Conservation (phyloP, 2,797 vertebrate species). For the Cryptoblepharus egeriae region DNA sequence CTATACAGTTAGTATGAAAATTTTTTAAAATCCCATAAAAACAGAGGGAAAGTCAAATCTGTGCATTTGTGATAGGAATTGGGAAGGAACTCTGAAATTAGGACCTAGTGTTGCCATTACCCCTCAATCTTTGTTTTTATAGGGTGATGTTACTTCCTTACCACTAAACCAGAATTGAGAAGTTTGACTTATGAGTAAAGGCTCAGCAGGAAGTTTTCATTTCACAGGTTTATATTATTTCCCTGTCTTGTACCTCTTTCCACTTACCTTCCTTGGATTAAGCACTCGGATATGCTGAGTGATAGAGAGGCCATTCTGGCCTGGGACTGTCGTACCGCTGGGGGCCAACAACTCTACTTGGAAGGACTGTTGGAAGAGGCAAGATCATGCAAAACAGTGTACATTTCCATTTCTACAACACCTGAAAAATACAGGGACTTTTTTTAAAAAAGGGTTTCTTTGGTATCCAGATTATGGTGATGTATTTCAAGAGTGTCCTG, state of each 20-base stretch:
- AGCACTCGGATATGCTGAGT: slow-evolving; percentile 12
- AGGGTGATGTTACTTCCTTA: not conserved
- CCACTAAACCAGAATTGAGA: not conserved
- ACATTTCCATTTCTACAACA: too few relatives aligned
- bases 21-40: not conserved
- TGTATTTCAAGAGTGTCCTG: not conserved
- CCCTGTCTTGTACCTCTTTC: not conserved
- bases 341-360: slow-evolving; percentile 13
- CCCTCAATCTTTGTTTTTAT: not conserved
- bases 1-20: too few relatives aligned
- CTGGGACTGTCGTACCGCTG: not conserved
- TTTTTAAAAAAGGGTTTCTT: too few relatives aligned
- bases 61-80: not conserved
- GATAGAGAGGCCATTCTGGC: not conserved
- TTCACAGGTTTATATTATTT: not conserved
- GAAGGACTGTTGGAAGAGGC: slow-evolving; percentile 9
- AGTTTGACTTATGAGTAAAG: too few relatives aligned
- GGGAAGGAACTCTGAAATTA: not conserved
- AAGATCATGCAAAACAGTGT: not conserved
- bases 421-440: not conserved
- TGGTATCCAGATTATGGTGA: too few relatives aligned
- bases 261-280: slow-evolving; percentile 32
- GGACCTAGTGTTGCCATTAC: not conserved
- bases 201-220: not conserved
- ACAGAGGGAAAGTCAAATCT: not conserved